Conservation (phyloP, 2,888 invertebrate species). For the Eristalinus sepulchralis region DNA sequence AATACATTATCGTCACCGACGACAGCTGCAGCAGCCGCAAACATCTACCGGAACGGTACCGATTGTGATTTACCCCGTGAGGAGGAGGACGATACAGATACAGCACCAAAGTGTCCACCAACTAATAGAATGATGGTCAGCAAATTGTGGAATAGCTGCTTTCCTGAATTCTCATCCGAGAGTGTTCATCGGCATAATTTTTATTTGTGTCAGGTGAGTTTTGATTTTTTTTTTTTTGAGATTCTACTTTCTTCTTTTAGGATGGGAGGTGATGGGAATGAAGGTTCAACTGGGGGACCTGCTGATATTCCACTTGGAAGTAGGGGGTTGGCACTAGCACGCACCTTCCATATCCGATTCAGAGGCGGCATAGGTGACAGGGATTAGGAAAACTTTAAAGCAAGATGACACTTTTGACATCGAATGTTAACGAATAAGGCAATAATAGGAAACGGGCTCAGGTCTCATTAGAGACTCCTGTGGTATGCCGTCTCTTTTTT, state of each 20-base stretch:
- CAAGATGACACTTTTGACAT: too few species aligned
- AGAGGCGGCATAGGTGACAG: too few species aligned
- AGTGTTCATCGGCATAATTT: constrained; percentile 81
- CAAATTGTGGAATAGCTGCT: constrained; percentile 81
- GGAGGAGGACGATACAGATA: constrained; percentile 77
- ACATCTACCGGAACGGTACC: constrained; percentile 48
- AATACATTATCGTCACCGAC: constrained; percentile 72
- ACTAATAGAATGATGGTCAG: constrained; percentile 81
- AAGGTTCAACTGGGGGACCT: too few species aligned
- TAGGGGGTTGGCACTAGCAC: too few species aligned
- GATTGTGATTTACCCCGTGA: constrained; percentile 71
- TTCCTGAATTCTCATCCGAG: constrained; percentile 80
- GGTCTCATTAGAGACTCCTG: too few species aligned
- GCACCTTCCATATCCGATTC: too few species aligned
- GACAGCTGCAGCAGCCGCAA: constrained; percentile 70
- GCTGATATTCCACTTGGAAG: too few species aligned
- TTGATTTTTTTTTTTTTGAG: neutral
- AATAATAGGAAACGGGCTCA: too few species aligned
- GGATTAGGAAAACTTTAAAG: too few species aligned
- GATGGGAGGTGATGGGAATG: too few species aligned
- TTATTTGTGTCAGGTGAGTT: constrained; percentile 80
- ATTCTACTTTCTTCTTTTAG: neutral
- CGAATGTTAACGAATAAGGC: too few species aligned
- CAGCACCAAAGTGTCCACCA: constrained; percentile 77
- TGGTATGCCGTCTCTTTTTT: too few species aligned